These are phyloP conservation scores for Rhorus exstirpatorius DNA, from an alignment of 2,888 invertebrate genomes.

Conservation along the genomic window DNA sequence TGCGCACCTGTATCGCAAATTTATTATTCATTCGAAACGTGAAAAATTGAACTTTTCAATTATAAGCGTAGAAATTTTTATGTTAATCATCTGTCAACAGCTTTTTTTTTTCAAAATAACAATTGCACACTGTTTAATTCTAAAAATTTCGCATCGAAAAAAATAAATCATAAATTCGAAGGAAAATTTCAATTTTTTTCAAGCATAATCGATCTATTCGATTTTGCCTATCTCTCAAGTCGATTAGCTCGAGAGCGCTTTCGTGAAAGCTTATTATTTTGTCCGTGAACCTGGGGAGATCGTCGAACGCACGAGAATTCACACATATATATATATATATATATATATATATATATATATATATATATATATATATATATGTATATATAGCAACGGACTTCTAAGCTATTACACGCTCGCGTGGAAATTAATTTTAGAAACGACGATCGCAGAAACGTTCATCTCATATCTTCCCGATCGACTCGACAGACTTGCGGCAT, in stretches of 20 bases:
- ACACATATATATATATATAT: background rate
- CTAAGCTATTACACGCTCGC: constrained; percentile 10
- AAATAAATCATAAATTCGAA: too few relatives aligned
- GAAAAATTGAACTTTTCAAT: too few relatives aligned
- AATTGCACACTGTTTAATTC: too few relatives aligned
- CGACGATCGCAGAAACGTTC: constrained; percentile 64
- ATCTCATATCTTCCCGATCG: constrained; percentile 65
- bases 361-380: background rate
- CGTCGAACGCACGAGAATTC: constrained; percentile 23
- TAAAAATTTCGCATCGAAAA: too few relatives aligned
- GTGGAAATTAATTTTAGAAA: constrained; percentile 72
- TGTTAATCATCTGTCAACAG: too few relatives aligned
- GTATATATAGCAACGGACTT: constrained; percentile 16
- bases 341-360: background rate
- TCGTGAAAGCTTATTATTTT: background rate
- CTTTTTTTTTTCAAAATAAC: too few relatives aligned
- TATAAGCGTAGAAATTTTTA: too few relatives aligned
- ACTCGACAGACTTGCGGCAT: constrained; percentile 55
- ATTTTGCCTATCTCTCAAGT: background rate
- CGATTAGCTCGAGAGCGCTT: background rate
- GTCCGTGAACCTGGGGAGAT: constrained; percentile 56
- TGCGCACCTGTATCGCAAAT: too few relatives aligned
- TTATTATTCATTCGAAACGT: too few relatives aligned
- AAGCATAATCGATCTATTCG: background rate
- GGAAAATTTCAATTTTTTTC: background rate